Evolutionary conservation across 1,140 invertebrate species (phyloP).

Genomic region (Drosophila sucinea): DNA sequence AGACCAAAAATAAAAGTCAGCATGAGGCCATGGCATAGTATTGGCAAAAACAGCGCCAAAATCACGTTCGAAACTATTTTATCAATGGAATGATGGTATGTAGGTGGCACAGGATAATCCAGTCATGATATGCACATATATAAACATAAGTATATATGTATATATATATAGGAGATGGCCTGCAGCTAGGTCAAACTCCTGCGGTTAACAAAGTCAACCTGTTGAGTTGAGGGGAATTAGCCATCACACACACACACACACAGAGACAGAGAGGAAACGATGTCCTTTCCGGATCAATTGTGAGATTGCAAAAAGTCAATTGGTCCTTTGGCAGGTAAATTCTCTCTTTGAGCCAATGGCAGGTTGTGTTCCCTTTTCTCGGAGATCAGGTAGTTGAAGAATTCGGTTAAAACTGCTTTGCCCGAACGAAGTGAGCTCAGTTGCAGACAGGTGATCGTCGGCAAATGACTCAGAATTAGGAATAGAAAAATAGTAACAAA

Average conservation of each 20-base stretch:
- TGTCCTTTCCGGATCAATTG: constrained; percentile 49
- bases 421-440: constrained; percentile 46
- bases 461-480: constrained; percentile 46
- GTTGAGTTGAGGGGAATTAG: constrained; percentile 50
- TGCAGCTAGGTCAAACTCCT: constrained; percentile 51
- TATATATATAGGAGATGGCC: constrained; percentile 2
- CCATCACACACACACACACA: constrained; percentile 13
- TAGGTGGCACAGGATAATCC: constrained; percentile 43
- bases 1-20: constrained; percentile 41
- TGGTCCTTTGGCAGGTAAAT: constrained; percentile 53
- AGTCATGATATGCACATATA: constrained; percentile 41
- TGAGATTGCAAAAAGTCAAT: constrained; percentile 75
- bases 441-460: constrained; percentile 77
- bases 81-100: constrained; percentile 67
- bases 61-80: constrained; percentile 79
- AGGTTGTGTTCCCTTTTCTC: constrained; percentile 9
- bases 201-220: constrained; percentile 68
- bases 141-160: constrained; percentile 3
- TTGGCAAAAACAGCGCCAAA: constrained; percentile 76
- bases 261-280: constrained; percentile 23
- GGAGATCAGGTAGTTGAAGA: constrained; percentile 37
- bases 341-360: constrained; percentile 52
- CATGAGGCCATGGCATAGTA: constrained; percentile 59
- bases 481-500: neutral
- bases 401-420: constrained; percentile 59